These are phyloP conservation scores for Toxotes jaculatrix DNA, from an alignment of 2,113 vertebrate species.

Conservation along the genomic window DNA sequence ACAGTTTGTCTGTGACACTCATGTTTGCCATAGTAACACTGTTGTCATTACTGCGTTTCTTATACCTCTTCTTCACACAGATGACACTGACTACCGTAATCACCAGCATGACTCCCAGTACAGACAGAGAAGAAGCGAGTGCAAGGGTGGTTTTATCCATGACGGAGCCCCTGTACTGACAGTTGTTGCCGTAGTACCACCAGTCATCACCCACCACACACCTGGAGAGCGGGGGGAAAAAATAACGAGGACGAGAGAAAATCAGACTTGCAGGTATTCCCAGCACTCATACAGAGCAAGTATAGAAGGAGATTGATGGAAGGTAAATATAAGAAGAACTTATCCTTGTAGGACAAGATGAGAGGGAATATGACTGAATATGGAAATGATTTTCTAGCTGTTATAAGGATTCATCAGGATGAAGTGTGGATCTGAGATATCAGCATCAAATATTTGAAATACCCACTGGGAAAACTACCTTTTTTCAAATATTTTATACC, in stretches of 20 bases:
- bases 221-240: slow-evolving; percentile 73
- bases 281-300: not conserved
- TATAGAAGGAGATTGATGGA: not conserved
- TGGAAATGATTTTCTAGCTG: too few relatives aligned
- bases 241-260: not conserved
- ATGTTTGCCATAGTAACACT: slow-evolving; percentile 38
- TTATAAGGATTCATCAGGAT: not conserved
- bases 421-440: not conserved
- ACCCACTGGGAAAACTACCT: not conserved
- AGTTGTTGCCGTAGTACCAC: slow-evolving; percentile 90
- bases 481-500: not conserved
- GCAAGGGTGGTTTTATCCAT: slow-evolving; percentile 83
- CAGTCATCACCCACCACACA: slow-evolving; percentile 87
- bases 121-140: slow-evolving; percentile 73
- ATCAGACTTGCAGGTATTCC: not conserved
- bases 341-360: not conserved
- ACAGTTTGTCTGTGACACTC: accelerated
- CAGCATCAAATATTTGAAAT: not conserved
- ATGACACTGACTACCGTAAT: slow-evolving; percentile 73
- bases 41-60: not conserved
- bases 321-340: not conserved
- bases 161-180: slow-evolving; percentile 85
- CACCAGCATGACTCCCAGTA: slow-evolving; percentile 81
- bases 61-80: slow-evolving; percentile 80
- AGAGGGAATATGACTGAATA: not conserved